A percentile compares a stretch with the other conserved stretches of the same genome.
These are phyloP conservation scores for Parapsyche elsis DNA, from an alignment of 1,140 invertebrate genomes.

Conservation along the genomic window DNA sequence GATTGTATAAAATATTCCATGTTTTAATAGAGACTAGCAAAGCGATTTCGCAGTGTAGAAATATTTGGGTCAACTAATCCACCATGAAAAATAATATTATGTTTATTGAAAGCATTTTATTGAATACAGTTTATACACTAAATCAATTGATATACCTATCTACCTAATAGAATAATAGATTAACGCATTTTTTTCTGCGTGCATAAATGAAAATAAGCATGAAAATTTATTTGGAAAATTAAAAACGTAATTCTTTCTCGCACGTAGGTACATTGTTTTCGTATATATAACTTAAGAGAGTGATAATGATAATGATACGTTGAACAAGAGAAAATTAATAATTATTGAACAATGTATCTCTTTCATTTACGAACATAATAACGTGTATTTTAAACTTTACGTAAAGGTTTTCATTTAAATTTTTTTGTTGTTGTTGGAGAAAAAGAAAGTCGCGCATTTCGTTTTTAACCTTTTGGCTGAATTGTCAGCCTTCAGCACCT, in stretches of 20 bases:
- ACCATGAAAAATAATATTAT: slow-evolving; percentile 3
- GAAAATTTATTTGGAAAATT: no score
- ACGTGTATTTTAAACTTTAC: no score
- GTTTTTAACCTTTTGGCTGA: neutral
- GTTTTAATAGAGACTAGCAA: slow-evolving; percentile 13
- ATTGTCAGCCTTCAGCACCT: neutral
- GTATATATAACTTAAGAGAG: neutral
- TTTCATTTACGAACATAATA: no score
- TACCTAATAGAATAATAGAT: no score
- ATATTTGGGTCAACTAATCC: slow-evolving; percentile 12
- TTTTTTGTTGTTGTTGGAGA: neutral
- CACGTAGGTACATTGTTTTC: neutral
- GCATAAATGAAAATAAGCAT: no score
- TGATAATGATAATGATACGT: slow-evolving; percentile 1
- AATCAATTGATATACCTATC: no score
- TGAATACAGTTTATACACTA: no score
- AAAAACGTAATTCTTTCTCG: no score
- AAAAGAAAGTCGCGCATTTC: neutral
- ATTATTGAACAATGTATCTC: neutral
- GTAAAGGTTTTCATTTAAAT: neutral
- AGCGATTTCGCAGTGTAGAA: neutral
- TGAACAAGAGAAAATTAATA: neutral
- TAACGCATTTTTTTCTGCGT: no score
- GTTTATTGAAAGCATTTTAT: neutral
- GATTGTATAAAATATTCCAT: slow-evolving; percentile 6